These are phyloP conservation scores for Hylaea fasciaria DNA, from an alignment of 2,888 invertebrate genomes.

Conservation along the genomic window DNA sequence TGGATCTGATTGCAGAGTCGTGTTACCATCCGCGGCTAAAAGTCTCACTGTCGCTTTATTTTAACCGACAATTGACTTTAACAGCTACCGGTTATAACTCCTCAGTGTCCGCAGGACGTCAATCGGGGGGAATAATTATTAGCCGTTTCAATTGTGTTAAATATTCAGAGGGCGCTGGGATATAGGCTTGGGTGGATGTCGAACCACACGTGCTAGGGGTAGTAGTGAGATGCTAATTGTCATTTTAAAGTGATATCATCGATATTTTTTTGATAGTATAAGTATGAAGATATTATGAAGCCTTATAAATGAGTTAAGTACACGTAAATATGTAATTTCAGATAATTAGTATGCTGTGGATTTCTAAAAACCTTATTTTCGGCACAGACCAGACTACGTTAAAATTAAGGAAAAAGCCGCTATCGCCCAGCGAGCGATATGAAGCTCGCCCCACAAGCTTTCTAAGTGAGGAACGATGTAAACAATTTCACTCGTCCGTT, in stretches of 20 bases:
- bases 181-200: neutral
- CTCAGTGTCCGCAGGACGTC: conserved; percentile 30
- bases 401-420: conserved; percentile 5
- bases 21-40: conserved; percentile 77
- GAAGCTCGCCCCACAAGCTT: conserved; percentile 40
- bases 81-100: conserved; percentile 56
- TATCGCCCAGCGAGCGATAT: conserved; percentile 23
- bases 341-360: no score
- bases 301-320: no score
- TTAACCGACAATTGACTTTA: conserved; percentile 61
- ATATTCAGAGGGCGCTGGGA: conserved; percentile 23
- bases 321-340: no score
- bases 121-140: conserved; percentile 39
- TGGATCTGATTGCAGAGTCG: conserved; percentile 82
- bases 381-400: neutral
- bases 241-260: no score
- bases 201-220: neutral
- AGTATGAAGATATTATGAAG: no score
- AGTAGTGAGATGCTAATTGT: neutral
- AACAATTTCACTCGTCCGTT: conserved; percentile 83
- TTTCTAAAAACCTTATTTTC: neutral
- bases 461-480: conserved; percentile 84
- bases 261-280: no score
- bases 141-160: conserved; percentile 33
- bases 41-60: conserved; percentile 77